Base-by-base conservation (phyloP, 2,797 vertebrate species). In the Acestrorhynchus altus region DNA sequence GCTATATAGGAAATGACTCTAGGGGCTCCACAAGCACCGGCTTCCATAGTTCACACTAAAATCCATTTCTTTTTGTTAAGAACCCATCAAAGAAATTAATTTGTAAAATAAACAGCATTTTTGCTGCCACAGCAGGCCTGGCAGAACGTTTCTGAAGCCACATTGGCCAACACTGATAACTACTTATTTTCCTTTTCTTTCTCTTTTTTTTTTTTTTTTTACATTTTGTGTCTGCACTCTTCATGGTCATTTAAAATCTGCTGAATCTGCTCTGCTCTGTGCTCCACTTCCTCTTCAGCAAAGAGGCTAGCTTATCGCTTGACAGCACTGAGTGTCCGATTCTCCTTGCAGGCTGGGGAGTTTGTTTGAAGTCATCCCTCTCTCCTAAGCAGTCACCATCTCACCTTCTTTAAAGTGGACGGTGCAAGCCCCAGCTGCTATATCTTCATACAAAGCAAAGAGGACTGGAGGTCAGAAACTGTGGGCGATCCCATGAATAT, bases 331-430 rank as follows among this genome's bases (percentile, higher is more conserved):
- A 83, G 75, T 47, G 52, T 24, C 54, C 40, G 42, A 71, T 80
- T 75, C 76, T 79, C 28, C 54, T 76, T 8, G 77, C 71, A 60
- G 77, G 56, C 74, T 79, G 26, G 79, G 67, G 71, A 80, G 76
- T 79, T 69, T 59, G 69, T 59, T 83, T 39, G 39, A 77, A 78
- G 51, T 68, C 42, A 18, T 16, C 26, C 52, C 0, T 72, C 52
- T 67, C 22, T 22, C 24, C 60, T 61, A 8, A 73, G 42, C 60
- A 39, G 35, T 18, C 57, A n/a, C 9, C 64, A 18, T 66, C 42
- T 28, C 42, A 40, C 64, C 47, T 28, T 13, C 54, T 74, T 73
- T 74, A 22, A 72, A 76, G 59, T 69, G 31, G 46, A 46, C 16
- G 49, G 20, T 16, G 7, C 51, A 40, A 61, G 54, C 42, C 15